Base-by-base conservation (phyloP, 2,113 vertebrate genomes). In the Plecotus auritus region DNA sequence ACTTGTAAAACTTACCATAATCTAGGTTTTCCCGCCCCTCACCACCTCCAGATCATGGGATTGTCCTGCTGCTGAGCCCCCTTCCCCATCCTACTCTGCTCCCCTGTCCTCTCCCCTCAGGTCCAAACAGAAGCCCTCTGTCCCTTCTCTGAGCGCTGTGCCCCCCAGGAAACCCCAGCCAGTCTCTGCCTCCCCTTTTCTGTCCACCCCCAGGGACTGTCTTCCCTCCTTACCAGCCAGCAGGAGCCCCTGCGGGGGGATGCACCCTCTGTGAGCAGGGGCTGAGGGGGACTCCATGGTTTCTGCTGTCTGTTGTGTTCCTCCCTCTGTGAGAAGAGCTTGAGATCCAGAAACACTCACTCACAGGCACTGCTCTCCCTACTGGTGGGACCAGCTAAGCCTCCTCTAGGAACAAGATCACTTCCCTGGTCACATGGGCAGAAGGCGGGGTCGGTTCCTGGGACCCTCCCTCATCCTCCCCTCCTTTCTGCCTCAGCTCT, bases 181-280 rank as follows among this genome's bases (percentile, higher is more conserved):
- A 17, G n/a, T 12, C 69, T 77, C 70, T 85, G 23, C 64, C 14
- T 45, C 73, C 35, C 20, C 4, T 10, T 9, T 6, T 61, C 37
- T 0, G 1, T 47, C 18, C 3, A 20, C n/a, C 14, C 16, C 59
- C 35, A 72, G 5, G 45, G 14, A 1, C 22, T 5, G 8, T 26
- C 51, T 8, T 30, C 12, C 35, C 12, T 88, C 51, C 72, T 95
- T 54, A 89, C 80, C 67, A 1, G 82, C 12, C 37, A 86, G 74
- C 26, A 93, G 67, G 20, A 74, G 9, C 20, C 67, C 7, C 35
- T 13, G 56, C 56, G 54, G n/a, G 66, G 37, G 51, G 9, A 20
- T 0, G 0, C 0, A 9, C 4, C 10, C 0, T 81, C 22, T 56
- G 56, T 0, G 2, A 20, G 26, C 0, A 67, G 37, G 5, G 16